Percentiles rank a stretch among this genome's conserved stretches.
Conservation (phyloP, 2,797 vertebrate species). For the Nannoperca obscura region DNA sequence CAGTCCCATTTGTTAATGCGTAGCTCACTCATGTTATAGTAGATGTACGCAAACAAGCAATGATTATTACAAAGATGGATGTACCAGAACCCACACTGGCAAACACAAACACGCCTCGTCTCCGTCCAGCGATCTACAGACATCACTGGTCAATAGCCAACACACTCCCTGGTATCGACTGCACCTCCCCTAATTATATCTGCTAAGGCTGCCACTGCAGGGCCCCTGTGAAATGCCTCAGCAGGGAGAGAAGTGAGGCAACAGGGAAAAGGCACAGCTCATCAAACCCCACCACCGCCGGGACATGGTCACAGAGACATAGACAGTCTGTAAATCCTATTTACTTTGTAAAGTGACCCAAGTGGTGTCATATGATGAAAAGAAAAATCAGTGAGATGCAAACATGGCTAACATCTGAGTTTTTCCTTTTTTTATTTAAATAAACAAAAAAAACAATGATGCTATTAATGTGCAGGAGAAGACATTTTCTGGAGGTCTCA, state of each 20-base stretch:
- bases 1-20: constrained; percentile 41
- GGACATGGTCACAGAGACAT: constrained; percentile 20
- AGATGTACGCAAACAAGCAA: constrained; percentile 31
- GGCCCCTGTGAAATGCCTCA: constrained; percentile 85
- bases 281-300: constrained; percentile 37
- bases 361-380: not conserved
- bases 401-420: not conserved
- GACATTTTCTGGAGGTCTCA: not conserved
- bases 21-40: constrained; percentile 7
- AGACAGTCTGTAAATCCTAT: constrained; percentile 6
- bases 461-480: not conserved
- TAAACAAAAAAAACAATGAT: not conserved
- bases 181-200: constrained; percentile 82
- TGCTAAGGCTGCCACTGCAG: constrained; percentile 70
- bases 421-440: not conserved
- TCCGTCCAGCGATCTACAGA: constrained; percentile 44
- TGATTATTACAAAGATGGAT: constrained; percentile 23
- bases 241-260: constrained; percentile 79
- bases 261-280: constrained; percentile 61
- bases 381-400: constrained; percentile 2
- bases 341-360: not conserved
- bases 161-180: constrained; percentile 77
- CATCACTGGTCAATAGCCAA: constrained; percentile 71
- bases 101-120: constrained; percentile 7
- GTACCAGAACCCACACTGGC: constrained; percentile 24